These are phyloP conservation scores for Phataginus tetradactyla DNA, from an alignment of 2,797 vertebrate genomes.

Conservation along the genomic window DNA sequence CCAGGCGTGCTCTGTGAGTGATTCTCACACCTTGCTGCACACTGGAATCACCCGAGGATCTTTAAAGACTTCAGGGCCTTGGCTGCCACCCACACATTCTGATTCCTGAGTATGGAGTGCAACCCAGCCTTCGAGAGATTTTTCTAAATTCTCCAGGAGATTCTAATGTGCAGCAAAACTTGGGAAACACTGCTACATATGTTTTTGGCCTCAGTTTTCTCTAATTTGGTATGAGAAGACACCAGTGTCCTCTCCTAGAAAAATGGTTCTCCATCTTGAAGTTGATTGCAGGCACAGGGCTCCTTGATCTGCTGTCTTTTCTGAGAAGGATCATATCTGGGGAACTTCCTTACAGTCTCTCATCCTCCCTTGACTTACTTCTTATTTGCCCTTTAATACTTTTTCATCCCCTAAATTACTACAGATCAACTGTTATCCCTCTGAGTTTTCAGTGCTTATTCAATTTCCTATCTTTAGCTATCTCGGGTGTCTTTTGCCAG, in stretches of 20 bases:
- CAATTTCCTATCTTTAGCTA: constrained; percentile 60
- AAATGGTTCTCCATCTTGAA: neutral
- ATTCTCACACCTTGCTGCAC: neutral
- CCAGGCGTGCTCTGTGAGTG: neutral
- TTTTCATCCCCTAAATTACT: constrained; percentile 68
- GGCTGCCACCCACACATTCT: neutral
- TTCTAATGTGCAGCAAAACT: neutral
- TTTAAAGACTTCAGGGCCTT: neutral
- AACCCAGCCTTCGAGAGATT: neutral
- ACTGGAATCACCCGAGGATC: neutral
- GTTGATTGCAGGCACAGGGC: neutral
- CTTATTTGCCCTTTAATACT: constrained; percentile 41
- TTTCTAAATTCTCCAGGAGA: neutral
- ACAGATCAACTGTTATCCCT: constrained; percentile 61
- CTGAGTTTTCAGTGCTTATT: constrained; percentile 59
- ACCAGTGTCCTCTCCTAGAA: neutral
- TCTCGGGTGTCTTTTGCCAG: constrained; percentile 11
- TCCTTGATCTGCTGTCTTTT: neutral
- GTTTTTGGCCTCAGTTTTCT: neutral
- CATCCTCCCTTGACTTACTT: constrained; percentile 18
- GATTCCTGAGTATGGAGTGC: neutral
- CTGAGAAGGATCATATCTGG: neutral
- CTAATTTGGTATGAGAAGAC: constrained; percentile 12
- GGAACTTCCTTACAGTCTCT: neutral
- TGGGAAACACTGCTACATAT: neutral